phyloP scores from a whole-genome alignment of 2,113 vertebrate genomes.

The Cochlearius cochlearius region DNA sequence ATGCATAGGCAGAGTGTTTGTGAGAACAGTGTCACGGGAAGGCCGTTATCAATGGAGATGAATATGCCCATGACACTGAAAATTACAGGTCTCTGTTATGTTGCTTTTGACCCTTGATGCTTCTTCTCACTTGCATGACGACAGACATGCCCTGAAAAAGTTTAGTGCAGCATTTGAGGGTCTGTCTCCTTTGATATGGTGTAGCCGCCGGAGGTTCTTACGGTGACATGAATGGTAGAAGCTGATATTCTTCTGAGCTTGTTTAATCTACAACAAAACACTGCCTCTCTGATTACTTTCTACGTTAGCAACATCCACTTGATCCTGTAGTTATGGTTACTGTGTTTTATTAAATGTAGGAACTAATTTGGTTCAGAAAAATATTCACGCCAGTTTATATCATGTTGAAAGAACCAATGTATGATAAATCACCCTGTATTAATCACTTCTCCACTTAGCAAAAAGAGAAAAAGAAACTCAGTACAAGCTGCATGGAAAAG shows the following conservation, averaged over 20 bases:
- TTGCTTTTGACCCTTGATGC: not conserved
- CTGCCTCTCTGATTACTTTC: not conserved
- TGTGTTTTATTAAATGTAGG: not conserved
- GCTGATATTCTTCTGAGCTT: not conserved
- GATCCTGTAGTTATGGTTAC: slow-evolving; percentile 9
- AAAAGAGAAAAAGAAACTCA: not conserved
- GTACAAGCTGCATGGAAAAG: not conserved
- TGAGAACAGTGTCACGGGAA: not conserved
- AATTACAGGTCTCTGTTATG: not conserved
- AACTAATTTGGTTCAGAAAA: not conserved
- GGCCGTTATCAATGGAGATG: not conserved
- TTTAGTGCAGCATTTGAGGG: not conserved
- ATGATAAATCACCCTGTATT: not conserved
- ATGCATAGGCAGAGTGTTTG: not conserved
- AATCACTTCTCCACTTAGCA: not conserved
- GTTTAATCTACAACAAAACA: not conserved
- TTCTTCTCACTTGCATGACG: not conserved
- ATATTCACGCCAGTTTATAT: not conserved
- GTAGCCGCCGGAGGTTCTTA: not conserved
- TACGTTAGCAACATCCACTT: not conserved
- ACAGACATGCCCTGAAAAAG: not conserved
- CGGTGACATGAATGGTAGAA: not conserved
- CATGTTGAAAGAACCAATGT: not conserved
- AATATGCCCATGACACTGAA: not conserved
- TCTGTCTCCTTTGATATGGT: not conserved